Conservation (phyloP, 2,113 vertebrate genomes). For the Xenopus laevis region DNA sequence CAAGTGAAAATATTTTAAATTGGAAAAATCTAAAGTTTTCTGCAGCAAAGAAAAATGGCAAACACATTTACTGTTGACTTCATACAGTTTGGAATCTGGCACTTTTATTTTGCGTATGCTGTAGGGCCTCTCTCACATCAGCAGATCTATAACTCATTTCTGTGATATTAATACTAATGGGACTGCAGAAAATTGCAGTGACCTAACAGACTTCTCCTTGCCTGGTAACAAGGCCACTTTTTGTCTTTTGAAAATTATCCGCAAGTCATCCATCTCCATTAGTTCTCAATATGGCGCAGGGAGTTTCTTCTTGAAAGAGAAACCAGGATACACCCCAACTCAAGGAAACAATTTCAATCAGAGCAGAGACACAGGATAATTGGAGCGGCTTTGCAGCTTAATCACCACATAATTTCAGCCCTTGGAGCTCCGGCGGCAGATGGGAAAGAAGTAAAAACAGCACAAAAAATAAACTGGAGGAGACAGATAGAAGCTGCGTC, state of each 20-base stretch:
- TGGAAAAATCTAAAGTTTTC: no score
- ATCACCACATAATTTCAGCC: conserved; percentile 12
- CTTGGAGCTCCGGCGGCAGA: neutral
- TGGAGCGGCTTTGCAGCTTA: conserved; percentile 3
- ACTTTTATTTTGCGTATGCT: neutral
- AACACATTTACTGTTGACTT: no score
- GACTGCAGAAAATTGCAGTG: conserved; percentile 1
- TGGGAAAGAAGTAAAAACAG: neutral
- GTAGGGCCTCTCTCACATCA: neutral
- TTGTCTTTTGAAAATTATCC: conserved; percentile 28
- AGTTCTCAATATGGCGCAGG: conserved; percentile 19
- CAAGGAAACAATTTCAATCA: conserved; percentile 15
- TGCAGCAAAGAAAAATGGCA: no score
- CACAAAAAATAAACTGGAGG: neutral
- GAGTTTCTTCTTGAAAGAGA: conserved; percentile 4
- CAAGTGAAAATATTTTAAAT: no score
- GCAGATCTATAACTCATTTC: conserved; percentile 6
- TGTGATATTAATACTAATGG: conserved; percentile 14
- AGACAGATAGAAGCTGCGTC: neutral
- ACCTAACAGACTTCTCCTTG: conserved; percentile 11
- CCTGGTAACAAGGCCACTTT: conserved; percentile 19
- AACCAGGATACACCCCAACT: neutral
- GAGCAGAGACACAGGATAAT: conserved; percentile 4
- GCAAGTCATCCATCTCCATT: conserved; percentile 35
- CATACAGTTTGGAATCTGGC: neutral